A percentile compares a stretch with the other conserved stretches of the same genome.
Conservation (phyloP, 2,113 vertebrate genomes). For the human (Homo sapiens) region DNA sequence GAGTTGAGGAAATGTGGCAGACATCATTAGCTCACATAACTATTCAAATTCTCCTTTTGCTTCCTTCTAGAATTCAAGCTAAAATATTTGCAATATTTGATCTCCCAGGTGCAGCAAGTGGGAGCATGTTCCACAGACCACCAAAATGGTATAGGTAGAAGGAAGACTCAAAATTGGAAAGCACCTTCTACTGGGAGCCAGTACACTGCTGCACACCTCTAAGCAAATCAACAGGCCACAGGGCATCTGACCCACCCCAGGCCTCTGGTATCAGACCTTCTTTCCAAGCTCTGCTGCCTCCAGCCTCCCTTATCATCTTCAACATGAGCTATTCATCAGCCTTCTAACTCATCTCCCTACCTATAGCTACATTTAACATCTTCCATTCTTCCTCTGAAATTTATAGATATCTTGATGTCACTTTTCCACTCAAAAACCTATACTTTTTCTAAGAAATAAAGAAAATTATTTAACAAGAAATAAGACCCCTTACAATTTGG, state of each 20-base stretch:
- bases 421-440: neutral
- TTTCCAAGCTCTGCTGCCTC: neutral
- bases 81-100: conserved; percentile 14
- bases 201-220: neutral
- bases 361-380: neutral
- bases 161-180: neutral
- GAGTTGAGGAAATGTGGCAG: neutral
- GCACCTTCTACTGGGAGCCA: neutral
- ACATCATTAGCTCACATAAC: neutral
- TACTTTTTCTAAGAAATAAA: neutral
- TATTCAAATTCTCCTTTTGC: neutral
- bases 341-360: neutral
- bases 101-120: neutral
- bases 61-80: neutral
- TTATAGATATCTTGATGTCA: neutral
- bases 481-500: neutral
- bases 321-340: neutral
- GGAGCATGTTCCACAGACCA: neutral
- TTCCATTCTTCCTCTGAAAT: neutral
- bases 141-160: neutral
- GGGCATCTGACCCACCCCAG: neutral
- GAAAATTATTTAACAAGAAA: neutral
- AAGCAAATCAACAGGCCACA: neutral
- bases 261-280: neutral
- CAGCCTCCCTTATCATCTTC: neutral